Evolutionary conservation across 1,140 invertebrate genomes (phyloP).

Genomic region (Bombus terrestris): DNA sequence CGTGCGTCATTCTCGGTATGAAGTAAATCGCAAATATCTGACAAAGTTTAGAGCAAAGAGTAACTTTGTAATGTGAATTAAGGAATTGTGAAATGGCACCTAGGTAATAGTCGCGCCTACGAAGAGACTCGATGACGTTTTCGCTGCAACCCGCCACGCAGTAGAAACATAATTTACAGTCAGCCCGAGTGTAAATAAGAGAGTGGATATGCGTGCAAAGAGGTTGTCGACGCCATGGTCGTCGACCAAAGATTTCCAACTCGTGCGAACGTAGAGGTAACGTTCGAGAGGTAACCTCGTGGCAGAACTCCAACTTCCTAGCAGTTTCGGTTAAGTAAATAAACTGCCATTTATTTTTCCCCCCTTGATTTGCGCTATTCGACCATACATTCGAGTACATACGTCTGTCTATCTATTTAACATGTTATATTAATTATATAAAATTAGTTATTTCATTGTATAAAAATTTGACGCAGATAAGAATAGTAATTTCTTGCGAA

Average conservation of each 20-base stretch:
- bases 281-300: not conserved
- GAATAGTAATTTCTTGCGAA: no score
- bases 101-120: not conserved
- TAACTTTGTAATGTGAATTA: not conserved
- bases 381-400: no score
- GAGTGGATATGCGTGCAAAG: conserved; percentile 29
- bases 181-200: conserved; percentile 41
- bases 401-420: no score
- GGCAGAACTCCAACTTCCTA: conserved; percentile 22
- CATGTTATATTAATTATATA: no score
- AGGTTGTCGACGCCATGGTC: conserved; percentile 14
- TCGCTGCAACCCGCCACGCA: conserved; percentile 6
- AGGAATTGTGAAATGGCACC: not conserved
- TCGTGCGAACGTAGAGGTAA: not conserved
- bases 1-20: no score
- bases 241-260: conserved; percentile 18
- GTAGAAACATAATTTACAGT: conserved; percentile 63
- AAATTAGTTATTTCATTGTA: no score
- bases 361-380: no score
- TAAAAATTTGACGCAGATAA: no score
- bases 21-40: no score
- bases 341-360: not conserved
- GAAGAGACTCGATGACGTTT: not conserved
- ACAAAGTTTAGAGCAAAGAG: not conserved
- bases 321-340: not conserved